Conservation (phyloP, 2,888 invertebrate species). For the Tethea ocularis region DNA sequence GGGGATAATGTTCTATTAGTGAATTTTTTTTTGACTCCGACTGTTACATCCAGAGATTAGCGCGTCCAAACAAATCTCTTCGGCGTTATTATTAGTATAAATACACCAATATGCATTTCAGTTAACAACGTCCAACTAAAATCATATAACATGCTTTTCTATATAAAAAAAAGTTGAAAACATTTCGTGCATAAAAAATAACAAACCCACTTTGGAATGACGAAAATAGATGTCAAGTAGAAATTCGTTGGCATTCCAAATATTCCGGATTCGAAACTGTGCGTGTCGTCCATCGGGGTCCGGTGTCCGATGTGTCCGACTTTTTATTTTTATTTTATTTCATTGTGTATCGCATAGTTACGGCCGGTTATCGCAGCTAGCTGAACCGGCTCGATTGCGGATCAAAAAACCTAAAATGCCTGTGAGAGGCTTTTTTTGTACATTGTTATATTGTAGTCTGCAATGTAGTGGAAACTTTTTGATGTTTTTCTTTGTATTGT, state of each 20-base stretch:
- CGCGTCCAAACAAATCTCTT: too few species aligned
- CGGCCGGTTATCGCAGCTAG: slow-evolving; percentile 18
- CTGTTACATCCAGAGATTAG: too few species aligned
- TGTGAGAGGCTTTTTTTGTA: slow-evolving; percentile 12
- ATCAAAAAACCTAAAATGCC: slow-evolving; percentile 29
- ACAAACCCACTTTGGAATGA: not conserved
- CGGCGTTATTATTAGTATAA: too few species aligned
- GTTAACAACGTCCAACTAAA: too few species aligned
- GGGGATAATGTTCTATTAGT: too few species aligned
- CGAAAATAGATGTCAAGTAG: slow-evolving; percentile 7
- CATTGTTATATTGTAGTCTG: slow-evolving; percentile 26
- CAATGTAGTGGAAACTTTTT: not conserved
- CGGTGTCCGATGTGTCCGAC: not conserved
- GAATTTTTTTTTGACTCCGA: too few species aligned
- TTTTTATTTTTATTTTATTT: slow-evolving; percentile 31
- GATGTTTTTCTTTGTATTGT: not conserved
- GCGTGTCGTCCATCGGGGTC: not conserved
- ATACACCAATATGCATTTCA: too few species aligned
- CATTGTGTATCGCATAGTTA: slow-evolving; percentile 35
- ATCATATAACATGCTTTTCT: too few species aligned
- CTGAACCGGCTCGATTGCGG: slow-evolving; percentile 20
- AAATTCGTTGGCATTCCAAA: slow-evolving; percentile 1
- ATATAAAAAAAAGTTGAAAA: not conserved
- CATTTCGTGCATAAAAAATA: not conserved
- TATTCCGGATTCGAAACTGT: slow-evolving; percentile 6